These are phyloP conservation scores for Hydrotaea diabolus DNA, from an alignment of 2,888 invertebrate genomes.

Conservation along the genomic window DNA sequence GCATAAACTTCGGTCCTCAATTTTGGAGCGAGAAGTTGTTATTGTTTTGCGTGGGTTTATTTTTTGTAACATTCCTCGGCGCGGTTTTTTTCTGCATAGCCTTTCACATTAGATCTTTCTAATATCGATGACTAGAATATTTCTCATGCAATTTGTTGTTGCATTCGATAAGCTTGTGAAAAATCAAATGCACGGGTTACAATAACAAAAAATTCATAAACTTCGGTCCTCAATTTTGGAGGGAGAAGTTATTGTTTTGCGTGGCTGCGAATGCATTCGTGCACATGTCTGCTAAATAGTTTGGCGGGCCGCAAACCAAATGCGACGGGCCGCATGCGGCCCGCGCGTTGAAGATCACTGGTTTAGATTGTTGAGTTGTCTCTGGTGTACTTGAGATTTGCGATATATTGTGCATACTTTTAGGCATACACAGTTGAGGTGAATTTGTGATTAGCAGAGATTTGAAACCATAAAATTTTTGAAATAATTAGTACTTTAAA, in stretches of 20 bases:
- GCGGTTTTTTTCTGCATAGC: not conserved
- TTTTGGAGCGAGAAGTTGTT: conserved; percentile 5
- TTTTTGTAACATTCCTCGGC: no score
- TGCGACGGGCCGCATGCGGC: conserved; percentile 14
- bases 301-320: conserved; percentile 9
- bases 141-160: conserved; percentile 4
- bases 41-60: not conserved
- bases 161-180: not conserved
- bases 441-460: no score
- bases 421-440: no score
- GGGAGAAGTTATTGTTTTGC: not conserved
- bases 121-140: conserved; percentile 3
- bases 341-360: no score
- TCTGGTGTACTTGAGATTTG: no score
- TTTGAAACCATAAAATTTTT: no score
- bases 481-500: no score
- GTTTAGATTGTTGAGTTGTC: no score
- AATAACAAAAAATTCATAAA: not conserved
- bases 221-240: not conserved
- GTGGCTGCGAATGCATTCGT: no score
- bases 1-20: not conserved
- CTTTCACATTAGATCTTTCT: conserved; percentile 6
- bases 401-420: no score
- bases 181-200: not conserved
- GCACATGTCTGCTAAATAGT: no score